Evolutionary conservation across 2,797 vertebrate species (phyloP).

Genomic region (Menidia menidia): DNA sequence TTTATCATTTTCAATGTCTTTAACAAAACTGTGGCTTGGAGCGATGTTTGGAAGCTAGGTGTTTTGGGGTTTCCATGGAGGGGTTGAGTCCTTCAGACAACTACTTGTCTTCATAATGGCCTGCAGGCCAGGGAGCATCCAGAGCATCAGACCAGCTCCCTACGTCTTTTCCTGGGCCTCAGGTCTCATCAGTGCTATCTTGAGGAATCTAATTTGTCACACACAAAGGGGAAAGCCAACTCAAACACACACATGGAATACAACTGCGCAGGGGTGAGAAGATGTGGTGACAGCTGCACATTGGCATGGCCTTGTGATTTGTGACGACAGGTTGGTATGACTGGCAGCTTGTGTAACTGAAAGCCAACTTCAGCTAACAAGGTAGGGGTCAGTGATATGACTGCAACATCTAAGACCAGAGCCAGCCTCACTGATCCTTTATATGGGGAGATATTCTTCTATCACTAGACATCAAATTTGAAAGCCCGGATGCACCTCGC

Average conservation of each 20-base stretch:
- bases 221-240: slow-evolving; percentile 61
- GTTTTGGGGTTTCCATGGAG: slow-evolving; percentile 34
- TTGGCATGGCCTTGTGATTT: slow-evolving; percentile 72
- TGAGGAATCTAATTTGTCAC: slow-evolving; percentile 90
- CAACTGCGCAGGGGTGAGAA: slow-evolving; percentile 80
- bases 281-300: slow-evolving; percentile 80
- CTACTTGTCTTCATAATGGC: slow-evolving; percentile 81
- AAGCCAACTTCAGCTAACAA: slow-evolving; percentile 77
- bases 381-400: not conserved
- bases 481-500: not conserved
- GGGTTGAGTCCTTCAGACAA: slow-evolving; percentile 50
- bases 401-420: not conserved
- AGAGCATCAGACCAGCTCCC: slow-evolving; percentile 68
- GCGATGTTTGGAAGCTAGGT: slow-evolving; percentile 12
- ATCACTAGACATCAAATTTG: not conserved
- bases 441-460: not conserved
- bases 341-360: slow-evolving; percentile 86
- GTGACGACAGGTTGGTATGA: slow-evolving; percentile 70
- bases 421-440: not conserved
- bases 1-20: too few species aligned
- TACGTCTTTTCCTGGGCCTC: slow-evolving; percentile 75
- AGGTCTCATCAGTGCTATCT: slow-evolving; percentile 87
- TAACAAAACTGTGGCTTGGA: too few species aligned
- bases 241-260: slow-evolving; percentile 63
- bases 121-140: slow-evolving; percentile 82